These are phyloP conservation scores for Prolemur simus DNA, from an alignment of 2,113 vertebrate species.

Conservation along the genomic window DNA sequence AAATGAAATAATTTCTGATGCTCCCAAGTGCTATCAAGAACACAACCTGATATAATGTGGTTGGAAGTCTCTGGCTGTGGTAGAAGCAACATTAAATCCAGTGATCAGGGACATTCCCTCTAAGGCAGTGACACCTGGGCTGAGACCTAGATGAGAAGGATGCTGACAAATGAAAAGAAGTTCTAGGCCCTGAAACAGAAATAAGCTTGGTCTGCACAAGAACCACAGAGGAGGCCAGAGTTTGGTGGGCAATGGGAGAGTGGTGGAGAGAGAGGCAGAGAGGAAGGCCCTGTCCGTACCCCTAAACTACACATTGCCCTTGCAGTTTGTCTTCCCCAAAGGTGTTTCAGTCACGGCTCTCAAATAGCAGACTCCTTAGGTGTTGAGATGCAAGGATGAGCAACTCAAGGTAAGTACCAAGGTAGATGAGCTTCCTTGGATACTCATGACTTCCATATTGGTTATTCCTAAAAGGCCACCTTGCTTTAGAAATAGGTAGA, in stretches of 20 bases:
- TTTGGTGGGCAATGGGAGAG: neutral
- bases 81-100: neutral
- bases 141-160: neutral
- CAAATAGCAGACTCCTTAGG: neutral
- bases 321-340: neutral
- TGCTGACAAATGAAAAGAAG: neutral
- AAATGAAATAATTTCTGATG: slow-evolving; percentile 1
- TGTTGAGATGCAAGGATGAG: neutral
- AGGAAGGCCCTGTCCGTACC: rapidly evolving
- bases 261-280: neutral
- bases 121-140: neutral
- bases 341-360: neutral
- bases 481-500: neutral
- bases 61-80: neutral
- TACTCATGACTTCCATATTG: neutral
- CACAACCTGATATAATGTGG: neutral
- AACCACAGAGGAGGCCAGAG: neutral
- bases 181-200: neutral
- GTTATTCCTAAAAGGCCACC: neutral
- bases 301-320: neutral
- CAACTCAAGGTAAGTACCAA: neutral
- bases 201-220: neutral
- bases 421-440: neutral
- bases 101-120: neutral
- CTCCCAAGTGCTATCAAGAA: neutral